Evolutionary conservation across 2,113 vertebrate species (phyloP), one percentile per base, ranked within the genome.

Genomic region (Monopterus albus): DNA sequence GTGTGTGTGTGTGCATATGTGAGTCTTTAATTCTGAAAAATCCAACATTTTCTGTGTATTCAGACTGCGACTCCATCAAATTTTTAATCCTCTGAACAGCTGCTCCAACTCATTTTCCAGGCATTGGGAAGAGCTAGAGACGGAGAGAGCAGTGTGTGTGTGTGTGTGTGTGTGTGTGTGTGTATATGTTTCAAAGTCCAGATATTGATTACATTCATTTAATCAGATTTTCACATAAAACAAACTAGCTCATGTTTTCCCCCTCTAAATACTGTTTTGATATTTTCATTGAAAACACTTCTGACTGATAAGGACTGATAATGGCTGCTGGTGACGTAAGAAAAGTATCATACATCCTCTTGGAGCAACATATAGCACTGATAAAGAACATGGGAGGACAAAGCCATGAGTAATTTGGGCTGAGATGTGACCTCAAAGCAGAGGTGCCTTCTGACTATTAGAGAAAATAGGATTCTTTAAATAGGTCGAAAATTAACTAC

Each of bases 51-150:
- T 89, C 73, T 90, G 86, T 91, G 91, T 87, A 88, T 87, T 87
- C 88, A 87, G 75, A 88, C 75, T 81, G 67, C 3, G 59, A 68
- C 77, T 90, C 87, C 87, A 84, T 88, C 75, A 78, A 79, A 87
- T 91, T 90, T n/a, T 85, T 86, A 92, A 93, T 91, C 89, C 83
- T 47, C 75, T 28, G 40, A 91, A 84, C 91, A 93, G 91, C 90
- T 92, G 91, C 81, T 92, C 81, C 73, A 88, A 88, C 83, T 92
- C 87, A 89, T 90, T 91, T 79, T 88, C 80, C 76, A 89, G 89
- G 82, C 80, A 83, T 78, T 77, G 84, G 62, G 81, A 89, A 83
- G 81, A 81, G 49, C 68, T 21, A 46, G 25, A 40, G 56, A 21
- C 38, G 31, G 25, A 42, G 45, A 31, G 17, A 47, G 42, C n/a